A percentile compares a stretch with the other conserved stretches of the same genome.
Conservation (phyloP, 2,888 invertebrate genomes). For the Pheosia gnoma region DNA sequence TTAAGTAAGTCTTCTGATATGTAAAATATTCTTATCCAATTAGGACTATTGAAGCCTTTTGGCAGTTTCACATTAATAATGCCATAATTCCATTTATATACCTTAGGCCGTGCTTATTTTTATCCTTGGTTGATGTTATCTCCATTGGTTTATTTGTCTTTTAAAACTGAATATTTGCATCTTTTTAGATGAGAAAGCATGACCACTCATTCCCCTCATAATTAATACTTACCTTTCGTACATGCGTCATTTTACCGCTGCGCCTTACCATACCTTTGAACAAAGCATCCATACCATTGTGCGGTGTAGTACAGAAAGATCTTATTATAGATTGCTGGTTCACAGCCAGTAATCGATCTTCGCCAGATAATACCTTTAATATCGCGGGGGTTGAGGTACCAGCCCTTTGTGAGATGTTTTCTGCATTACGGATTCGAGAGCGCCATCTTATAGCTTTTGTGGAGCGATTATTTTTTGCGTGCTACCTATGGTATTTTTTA, state of each 20-base stretch:
- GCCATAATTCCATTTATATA: no score
- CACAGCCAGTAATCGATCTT: constrained; percentile 52
- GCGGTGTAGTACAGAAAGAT: constrained; percentile 56
- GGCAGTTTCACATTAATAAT: no score
- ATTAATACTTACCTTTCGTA: background rate
- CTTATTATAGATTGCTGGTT: constrained; percentile 63
- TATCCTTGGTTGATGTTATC: no score
- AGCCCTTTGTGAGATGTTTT: constrained; percentile 34
- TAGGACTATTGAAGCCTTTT: no score
- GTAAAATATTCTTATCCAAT: no score
- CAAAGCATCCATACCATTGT: constrained; percentile 49
- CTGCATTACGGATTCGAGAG: constrained; percentile 36
- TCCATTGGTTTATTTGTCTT: no score
- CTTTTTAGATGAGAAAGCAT: no score
- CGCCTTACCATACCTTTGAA: constrained; percentile 36
- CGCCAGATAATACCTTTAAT: constrained; percentile 47
- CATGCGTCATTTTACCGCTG: constrained; percentile 38
- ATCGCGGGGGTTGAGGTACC: constrained; percentile 33
- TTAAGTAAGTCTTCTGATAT: no score
- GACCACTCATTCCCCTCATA: no score
- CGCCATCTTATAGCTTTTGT: constrained; percentile 36
- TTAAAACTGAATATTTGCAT: no score
- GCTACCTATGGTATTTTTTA: background rate
- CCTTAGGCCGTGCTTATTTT: no score
- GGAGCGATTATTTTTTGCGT: constrained; percentile 12